Percentiles rank a stretch among this genome's conserved stretches.
Evolutionary conservation across 2,113 vertebrate species (phyloP).

Genomic region (Planiliza haematocheilus): DNA sequence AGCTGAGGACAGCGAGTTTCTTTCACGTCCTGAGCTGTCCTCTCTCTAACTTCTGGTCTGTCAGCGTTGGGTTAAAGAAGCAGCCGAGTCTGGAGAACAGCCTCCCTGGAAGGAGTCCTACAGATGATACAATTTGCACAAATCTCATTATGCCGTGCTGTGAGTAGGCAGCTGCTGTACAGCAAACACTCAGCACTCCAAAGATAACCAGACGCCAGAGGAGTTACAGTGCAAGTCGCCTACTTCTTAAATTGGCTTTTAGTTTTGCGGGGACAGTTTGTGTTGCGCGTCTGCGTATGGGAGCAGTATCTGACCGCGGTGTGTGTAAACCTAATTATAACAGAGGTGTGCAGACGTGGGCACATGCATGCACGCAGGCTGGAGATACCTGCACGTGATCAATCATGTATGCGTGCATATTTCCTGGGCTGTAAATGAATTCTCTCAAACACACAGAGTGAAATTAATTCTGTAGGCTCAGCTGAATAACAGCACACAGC

Average conservation of each 20-base stretch:
- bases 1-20: neutral
- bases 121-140: slow-evolving; percentile 48
- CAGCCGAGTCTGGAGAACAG: neutral
- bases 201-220: slow-evolving; percentile 61
- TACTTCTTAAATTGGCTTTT: slow-evolving; percentile 58
- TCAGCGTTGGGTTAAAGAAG: slow-evolving; percentile 9
- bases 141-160: slow-evolving; percentile 58
- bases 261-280: slow-evolving; percentile 57
- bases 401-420: slow-evolving; percentile 8
- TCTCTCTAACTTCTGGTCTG: slow-evolving; percentile 16
- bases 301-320: slow-evolving; percentile 38
- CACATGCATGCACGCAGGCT: neutral
- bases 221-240: slow-evolving; percentile 52
- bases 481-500: neutral
- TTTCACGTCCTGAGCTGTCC: neutral
- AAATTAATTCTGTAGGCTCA: slow-evolving; percentile 3
- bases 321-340: slow-evolving; percentile 49
- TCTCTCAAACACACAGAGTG: neutral
- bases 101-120: slow-evolving; percentile 33
- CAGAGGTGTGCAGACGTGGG: slow-evolving; percentile 1
- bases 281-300: slow-evolving; percentile 29
- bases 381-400: slow-evolving; percentile 35
- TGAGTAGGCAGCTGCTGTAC: slow-evolving; percentile 57
- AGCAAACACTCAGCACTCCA: slow-evolving; percentile 56
- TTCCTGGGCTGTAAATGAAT: slow-evolving; percentile 32